A percentile compares a stretch with the other conserved stretches of the same genome.
phyloP scores from a whole-genome alignment of 2,797 vertebrate species.

The Cossypha polioptera region DNA sequence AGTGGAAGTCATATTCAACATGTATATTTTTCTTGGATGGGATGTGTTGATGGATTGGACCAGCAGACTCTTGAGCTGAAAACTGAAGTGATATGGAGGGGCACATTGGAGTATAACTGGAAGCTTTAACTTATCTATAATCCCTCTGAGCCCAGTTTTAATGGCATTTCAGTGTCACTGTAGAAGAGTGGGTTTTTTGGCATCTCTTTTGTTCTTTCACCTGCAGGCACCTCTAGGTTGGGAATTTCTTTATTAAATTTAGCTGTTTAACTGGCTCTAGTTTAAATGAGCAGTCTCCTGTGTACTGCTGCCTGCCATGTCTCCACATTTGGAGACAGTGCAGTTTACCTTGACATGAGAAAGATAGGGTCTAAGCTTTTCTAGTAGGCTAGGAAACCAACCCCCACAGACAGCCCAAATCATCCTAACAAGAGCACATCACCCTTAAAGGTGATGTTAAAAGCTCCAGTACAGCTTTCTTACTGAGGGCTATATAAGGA shows the following conservation, averaged over 20 bases:
- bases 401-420: not conserved
- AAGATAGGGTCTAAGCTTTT: not conserved
- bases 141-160: not conserved
- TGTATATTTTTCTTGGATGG: not conserved
- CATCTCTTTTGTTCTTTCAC: not conserved
- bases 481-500: not conserved
- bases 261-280: not conserved
- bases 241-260: not conserved
- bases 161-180: not conserved
- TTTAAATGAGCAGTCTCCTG: not conserved
- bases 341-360: not conserved
- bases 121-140: not conserved
- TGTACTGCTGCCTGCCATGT: not conserved
- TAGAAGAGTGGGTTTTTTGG: not conserved
- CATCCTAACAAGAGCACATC: not conserved
- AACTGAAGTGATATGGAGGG: not conserved
- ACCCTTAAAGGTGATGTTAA: not conserved
- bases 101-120: not conserved
- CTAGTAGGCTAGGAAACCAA: not conserved
- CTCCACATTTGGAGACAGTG: not conserved
- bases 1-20: not conserved
- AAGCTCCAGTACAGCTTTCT: not conserved
- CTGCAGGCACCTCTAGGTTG: not conserved
- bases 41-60: not conserved
- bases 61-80: not conserved